Evolutionary conservation across 2,113 vertebrate genomes (phyloP).

Genomic region (Malaclemys terrapin): DNA sequence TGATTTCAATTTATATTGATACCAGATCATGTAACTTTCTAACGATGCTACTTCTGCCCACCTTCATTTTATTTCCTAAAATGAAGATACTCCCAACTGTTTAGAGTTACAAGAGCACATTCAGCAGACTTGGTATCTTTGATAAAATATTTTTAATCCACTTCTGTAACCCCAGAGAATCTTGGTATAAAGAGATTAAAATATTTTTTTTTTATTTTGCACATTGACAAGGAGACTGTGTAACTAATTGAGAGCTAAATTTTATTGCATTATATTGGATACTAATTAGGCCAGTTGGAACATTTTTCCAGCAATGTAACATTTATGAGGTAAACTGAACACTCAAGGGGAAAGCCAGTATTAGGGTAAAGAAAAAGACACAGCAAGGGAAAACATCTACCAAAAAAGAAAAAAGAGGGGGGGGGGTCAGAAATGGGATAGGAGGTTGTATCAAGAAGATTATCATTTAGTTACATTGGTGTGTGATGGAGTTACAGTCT

Average conservation of each 20-base stretch:
- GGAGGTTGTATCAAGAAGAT: conserved; percentile 9
- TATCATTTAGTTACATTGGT: conserved; percentile 35
- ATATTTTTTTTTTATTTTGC: conserved; percentile 47
- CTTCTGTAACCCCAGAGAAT: conserved; percentile 49
- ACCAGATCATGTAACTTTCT: neutral
- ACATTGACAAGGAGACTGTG: neutral
- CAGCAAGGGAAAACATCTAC: neutral
- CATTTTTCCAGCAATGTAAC: conserved; percentile 1
- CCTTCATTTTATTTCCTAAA: conserved; percentile 28
- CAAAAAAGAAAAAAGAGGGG: neutral
- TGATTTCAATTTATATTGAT: conserved; percentile 24
- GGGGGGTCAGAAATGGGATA: neutral
- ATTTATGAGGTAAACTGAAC: neutral
- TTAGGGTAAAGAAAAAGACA: neutral
- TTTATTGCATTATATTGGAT: conserved; percentile 12
- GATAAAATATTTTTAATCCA: conserved; percentile 62
- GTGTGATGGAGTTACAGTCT: neutral
- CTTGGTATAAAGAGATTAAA: conserved; percentile 74
- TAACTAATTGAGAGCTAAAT: conserved; percentile 50
- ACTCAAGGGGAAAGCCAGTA: neutral
- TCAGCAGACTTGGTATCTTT: conserved; percentile 40
- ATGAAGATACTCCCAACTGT: conserved; percentile 48
- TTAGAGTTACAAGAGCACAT: conserved; percentile 45
- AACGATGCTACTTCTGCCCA: neutral
- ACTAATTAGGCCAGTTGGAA: conserved; percentile 53